phyloP scores from a whole-genome alignment of 2,113 vertebrate species.

The Psettodes erumei region DNA sequence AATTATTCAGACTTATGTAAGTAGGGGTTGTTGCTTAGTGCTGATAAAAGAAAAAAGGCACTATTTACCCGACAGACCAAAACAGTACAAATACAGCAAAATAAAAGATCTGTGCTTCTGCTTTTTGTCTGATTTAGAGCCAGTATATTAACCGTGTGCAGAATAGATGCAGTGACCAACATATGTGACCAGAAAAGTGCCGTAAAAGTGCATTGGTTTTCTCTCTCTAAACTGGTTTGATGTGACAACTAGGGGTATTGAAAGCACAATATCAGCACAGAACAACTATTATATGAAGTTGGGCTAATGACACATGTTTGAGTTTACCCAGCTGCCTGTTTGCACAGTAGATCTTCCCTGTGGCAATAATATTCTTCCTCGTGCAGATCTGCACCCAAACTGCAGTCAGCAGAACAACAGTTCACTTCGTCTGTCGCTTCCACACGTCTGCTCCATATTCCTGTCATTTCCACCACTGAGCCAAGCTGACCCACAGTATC shows the following conservation, averaged over 20 bases:
- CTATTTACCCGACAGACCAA: neutral
- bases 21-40: neutral
- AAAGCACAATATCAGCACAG: neutral
- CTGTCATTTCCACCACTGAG: conserved; percentile 9
- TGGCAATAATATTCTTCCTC: conserved; percentile 2
- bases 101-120: neutral
- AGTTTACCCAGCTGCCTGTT: conserved; percentile 14
- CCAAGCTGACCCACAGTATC: conserved; percentile 1
- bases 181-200: neutral
- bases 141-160: neutral
- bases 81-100: neutral
- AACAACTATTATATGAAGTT: neutral
- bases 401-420: neutral
- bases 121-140: neutral
- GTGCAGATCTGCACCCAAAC: neutral
- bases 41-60: neutral
- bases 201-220: neutral
- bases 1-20: neutral
- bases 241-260: neutral
- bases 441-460: neutral
- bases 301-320: neutral
- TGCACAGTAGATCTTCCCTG: neutral
- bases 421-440: neutral
- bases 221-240: neutral
- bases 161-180: neutral